These are phyloP conservation scores for Eupithecia vulgata DNA, from an alignment of 2,888 invertebrate species.

Conservation along the genomic window DNA sequence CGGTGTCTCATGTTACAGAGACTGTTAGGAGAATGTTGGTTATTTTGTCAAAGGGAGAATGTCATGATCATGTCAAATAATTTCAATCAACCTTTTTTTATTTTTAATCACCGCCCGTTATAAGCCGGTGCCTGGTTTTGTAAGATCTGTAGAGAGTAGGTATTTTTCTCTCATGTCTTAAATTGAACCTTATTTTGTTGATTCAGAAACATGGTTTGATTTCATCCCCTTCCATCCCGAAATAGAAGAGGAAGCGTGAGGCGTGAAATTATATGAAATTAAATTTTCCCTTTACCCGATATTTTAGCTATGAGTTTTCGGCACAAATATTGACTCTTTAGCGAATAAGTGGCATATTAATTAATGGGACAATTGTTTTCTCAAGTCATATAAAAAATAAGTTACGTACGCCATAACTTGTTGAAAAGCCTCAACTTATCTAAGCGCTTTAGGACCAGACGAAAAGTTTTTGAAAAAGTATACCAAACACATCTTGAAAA, in stretches of 20 bases:
- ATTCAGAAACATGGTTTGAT: constrained; percentile 29
- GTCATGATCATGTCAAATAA: no score
- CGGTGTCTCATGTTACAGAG: not conserved
- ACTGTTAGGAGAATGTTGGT: not conserved
- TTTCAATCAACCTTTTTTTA: not conserved
- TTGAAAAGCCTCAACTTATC: not conserved
- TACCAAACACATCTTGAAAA: not conserved
- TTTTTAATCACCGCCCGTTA: not conserved
- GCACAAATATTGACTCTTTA: not conserved
- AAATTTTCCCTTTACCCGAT: constrained; percentile 1
- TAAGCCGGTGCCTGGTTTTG: not conserved
- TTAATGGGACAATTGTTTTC: no score
- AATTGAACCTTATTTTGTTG: constrained; percentile 26
- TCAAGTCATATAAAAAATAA: not conserved
- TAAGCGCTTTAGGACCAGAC: not conserved
- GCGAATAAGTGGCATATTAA: not conserved
- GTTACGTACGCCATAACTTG: not conserved
- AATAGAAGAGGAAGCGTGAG: constrained; percentile 11
- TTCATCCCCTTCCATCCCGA: constrained; percentile 1
- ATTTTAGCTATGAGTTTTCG: not conserved
- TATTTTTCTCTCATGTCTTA: constrained; percentile 13
- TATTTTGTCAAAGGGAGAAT: no score
- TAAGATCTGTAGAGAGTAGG: constrained; percentile 6
- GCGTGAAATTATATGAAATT: constrained; percentile 19
- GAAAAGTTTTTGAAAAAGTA: not conserved